Percentiles rank a stretch among this genome's conserved stretches.
These are phyloP conservation scores for Chanos chanos DNA, from an alignment of 2,797 vertebrate species.

Conservation along the genomic window DNA sequence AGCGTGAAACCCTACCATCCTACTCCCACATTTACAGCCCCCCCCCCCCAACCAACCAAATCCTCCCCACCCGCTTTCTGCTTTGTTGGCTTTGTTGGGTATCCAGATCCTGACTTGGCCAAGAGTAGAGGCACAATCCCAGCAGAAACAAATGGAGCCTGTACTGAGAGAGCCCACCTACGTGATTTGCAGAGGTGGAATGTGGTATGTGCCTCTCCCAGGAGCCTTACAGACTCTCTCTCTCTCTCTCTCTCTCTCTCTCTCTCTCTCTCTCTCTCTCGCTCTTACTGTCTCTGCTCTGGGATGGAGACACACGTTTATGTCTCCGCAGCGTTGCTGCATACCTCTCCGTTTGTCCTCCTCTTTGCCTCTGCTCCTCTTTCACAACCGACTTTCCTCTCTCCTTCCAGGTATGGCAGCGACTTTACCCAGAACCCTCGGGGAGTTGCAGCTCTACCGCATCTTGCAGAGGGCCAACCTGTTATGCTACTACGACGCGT, in stretches of 20 bases:
- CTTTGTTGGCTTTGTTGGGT: constrained; percentile 22
- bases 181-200: constrained; percentile 78
- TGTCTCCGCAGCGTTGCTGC: neutral
- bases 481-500: constrained; percentile 97
- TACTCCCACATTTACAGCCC: constrained; percentile 25
- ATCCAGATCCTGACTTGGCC: constrained; percentile 24
- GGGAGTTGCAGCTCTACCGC: constrained; percentile 95
- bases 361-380: neutral
- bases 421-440: constrained; percentile 92
- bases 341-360: neutral
- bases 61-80: neutral
- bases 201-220: constrained; percentile 53
- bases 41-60: constrained; percentile 15
- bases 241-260: constrained; percentile 37
- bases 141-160: constrained; percentile 60
- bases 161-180: constrained; percentile 76
- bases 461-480: constrained; percentile 96
- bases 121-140: constrained; percentile 39
- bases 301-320: constrained; percentile 28
- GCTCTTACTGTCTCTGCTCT: constrained; percentile 42
- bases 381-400: neutral
- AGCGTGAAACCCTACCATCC: constrained; percentile 28
- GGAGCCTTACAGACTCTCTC: constrained; percentile 65
- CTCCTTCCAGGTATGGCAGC: constrained; percentile 83
- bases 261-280: constrained; percentile 44